phyloP scores from a whole-genome alignment of 2,888 invertebrate genomes.

The Drosophila setosimentum region DNA sequence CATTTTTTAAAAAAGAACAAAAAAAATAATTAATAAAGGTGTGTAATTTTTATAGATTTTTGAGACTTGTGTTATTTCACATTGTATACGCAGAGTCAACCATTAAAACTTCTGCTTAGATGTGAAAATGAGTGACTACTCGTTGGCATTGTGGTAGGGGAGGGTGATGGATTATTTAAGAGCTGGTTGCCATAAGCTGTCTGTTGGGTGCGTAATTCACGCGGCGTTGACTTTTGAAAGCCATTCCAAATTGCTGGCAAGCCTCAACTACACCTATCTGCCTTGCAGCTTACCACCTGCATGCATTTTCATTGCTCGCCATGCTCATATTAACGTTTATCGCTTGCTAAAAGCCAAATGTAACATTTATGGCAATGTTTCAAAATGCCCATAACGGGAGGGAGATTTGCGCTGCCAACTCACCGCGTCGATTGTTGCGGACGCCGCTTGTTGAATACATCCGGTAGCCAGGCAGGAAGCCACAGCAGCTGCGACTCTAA shows the following conservation, averaged over 20 bases:
- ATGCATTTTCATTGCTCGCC: neutral
- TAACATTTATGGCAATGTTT: slow-evolving; percentile 74
- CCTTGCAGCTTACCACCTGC: neutral
- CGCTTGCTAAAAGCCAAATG: slow-evolving; percentile 67
- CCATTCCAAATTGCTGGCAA: slow-evolving; percentile 70
- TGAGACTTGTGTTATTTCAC: neutral
- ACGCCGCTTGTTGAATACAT: slow-evolving; percentile 63
- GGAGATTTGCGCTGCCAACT: slow-evolving; percentile 20
- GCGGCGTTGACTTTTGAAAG: slow-evolving; percentile 56
- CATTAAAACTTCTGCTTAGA: neutral
- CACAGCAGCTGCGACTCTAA: slow-evolving; percentile 18
- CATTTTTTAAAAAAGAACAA: too few species aligned
- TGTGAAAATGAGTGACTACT: slow-evolving; percentile 6
- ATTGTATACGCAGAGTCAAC: neutral
- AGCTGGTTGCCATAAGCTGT: slow-evolving; percentile 36
- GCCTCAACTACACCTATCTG: slow-evolving; percentile 44
- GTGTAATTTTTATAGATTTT: neutral
- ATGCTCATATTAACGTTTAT: slow-evolving; percentile 3
- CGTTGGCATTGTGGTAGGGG: neutral
- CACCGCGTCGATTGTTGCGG: slow-evolving; percentile 75
- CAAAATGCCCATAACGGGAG: slow-evolving; percentile 52
- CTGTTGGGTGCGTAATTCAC: slow-evolving; percentile 28
- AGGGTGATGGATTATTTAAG: slow-evolving; percentile 1
- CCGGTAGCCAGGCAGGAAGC: slow-evolving; percentile 53
- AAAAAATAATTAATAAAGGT: too few species aligned